Conservation (phyloP, 2,113 vertebrate genomes). For the Sphaerodactylus townsendi region DNA sequence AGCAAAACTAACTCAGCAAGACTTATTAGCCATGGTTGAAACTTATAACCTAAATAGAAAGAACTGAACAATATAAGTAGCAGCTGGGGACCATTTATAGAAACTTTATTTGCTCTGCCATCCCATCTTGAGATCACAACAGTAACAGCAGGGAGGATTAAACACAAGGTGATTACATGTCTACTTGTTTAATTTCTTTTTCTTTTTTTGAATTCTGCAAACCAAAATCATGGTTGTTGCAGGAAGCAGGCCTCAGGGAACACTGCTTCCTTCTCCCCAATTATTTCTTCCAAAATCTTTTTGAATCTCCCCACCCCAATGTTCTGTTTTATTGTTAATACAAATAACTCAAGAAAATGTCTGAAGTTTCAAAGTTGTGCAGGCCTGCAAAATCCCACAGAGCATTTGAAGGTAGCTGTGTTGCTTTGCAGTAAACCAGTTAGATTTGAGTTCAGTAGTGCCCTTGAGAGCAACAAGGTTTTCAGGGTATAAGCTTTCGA, state of each 20-base stretch:
- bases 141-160: background rate
- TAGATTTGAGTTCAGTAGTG: too few relatives aligned
- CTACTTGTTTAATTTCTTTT: background rate
- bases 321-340: background rate
- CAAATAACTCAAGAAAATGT: background rate
- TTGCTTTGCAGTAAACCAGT: too few relatives aligned
- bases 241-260: background rate
- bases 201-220: background rate
- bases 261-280: too few relatives aligned
- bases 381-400: background rate
- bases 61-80: constrained; percentile 1
- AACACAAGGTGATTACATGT: background rate
- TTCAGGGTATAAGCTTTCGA: too few relatives aligned
- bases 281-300: background rate
- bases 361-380: background rate
- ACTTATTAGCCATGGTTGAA: background rate
- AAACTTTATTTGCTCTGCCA: background rate
- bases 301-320: too few relatives aligned
- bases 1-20: background rate
- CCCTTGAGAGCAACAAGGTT: too few relatives aligned
- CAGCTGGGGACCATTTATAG: background rate
- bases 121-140: background rate
- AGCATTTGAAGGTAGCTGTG: too few relatives aligned
- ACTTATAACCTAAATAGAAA: background rate
- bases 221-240: background rate